Evolutionary conservation across 2,797 vertebrate genomes (phyloP), one percentile per base, ranked within the genome.

Genomic region (Squalus acanthias): DNA sequence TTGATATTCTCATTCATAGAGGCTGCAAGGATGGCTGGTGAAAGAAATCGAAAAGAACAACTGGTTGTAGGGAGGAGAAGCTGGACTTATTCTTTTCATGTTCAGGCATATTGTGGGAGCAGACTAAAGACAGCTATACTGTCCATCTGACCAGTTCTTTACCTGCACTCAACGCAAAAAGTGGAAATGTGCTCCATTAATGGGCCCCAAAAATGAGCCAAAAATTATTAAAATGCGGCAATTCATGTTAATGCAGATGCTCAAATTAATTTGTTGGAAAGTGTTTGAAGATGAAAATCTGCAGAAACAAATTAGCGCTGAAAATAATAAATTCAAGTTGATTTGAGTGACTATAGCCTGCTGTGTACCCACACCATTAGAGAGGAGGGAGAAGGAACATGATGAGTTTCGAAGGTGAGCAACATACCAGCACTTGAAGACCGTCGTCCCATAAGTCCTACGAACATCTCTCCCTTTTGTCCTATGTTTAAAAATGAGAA

Each of bases 401-500:
- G 3, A 33, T 5, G 15, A 26, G 26, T 29, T 92, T 33, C 72
- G 39, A 50, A 29, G 29, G 8, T 57, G 70, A 17, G 17, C 57
- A 8, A 57, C 94, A n/a, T 95, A 98, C 98, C 98, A 96, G 96
- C 97, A 7, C 96, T 97, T 85, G 97, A 97, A 92, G 97, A 94
- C 96, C 98, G 98, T 96, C 97, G 97, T 63, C 98, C 98, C 98
- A 98, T 98, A 72, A 98, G 97, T 63, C 97, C 97, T 91, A 98
- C 97, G 96, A 98, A 98, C 91, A 29, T 96, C 74, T 97, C 97
- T 60, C 97, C 98, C 97, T 97, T 97, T 96, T 97, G 98, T 97
- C 97, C 97, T 97, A 39, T 5, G 17, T 39, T 29, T 88, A 70
- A 33, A 60, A 96, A 85, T 15, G 63, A 97, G 12, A 93, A 87